Evolutionary conservation across 1,140 invertebrate species (phyloP).

Genomic region (Pollicipes pollicipes): DNA sequence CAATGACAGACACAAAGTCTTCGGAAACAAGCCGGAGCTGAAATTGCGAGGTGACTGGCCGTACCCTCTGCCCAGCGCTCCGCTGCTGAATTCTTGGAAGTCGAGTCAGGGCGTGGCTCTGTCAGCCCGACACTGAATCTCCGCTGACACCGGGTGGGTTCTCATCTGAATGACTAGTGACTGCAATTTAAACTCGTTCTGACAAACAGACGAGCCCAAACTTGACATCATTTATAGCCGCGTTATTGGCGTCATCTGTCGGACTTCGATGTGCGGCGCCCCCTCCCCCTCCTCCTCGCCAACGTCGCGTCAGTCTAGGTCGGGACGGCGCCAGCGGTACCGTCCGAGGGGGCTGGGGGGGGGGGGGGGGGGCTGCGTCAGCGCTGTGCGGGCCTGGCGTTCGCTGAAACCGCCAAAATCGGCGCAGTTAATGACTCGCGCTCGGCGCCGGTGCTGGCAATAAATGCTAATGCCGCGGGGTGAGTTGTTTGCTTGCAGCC

Average conservation of each 20-base stretch:
- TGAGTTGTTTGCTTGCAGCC: background rate
- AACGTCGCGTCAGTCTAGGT: no score
- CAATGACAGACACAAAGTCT: no score
- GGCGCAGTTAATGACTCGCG: background rate
- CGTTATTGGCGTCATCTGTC: background rate
- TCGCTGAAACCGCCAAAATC: background rate
- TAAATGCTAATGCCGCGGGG: background rate
- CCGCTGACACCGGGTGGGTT: no score
- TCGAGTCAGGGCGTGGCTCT: no score
- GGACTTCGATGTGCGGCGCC: background rate
- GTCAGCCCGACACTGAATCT: background rate
- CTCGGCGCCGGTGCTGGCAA: background rate
- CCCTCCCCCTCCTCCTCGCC: no score
- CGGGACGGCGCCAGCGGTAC: no score
- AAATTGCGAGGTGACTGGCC: no score
- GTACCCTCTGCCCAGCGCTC: no score
- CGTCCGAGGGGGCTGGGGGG: background rate
- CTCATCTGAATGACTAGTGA: background rate
- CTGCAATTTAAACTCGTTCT: background rate
- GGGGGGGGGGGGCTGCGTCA: background rate
- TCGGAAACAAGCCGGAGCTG: no score
- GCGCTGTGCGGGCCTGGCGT: no score
- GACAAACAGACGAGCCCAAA: background rate
- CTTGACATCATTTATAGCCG: background rate
- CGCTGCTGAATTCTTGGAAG: no score